phyloP scores from a whole-genome alignment of 2,888 invertebrate species.

The Tortricodes alternella region DNA sequence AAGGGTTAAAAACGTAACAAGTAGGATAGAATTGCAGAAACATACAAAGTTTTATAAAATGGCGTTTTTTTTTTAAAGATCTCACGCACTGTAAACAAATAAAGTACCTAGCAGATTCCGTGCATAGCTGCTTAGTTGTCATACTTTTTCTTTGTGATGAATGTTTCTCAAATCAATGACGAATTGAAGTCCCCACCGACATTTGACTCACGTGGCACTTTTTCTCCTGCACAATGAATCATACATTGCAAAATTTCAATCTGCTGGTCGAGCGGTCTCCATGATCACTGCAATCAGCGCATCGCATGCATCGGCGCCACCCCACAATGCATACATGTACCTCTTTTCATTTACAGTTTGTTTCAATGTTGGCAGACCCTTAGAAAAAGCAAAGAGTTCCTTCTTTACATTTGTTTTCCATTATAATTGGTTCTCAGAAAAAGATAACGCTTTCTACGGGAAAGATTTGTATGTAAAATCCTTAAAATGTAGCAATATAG shows the following conservation, averaged over 20 bases:
- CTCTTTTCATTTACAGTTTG: conserved; percentile 9
- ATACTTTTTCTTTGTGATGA: neutral
- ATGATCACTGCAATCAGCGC: conserved; percentile 48
- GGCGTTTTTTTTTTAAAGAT: too few species aligned
- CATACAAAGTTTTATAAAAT: too few species aligned
- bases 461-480: too few species aligned
- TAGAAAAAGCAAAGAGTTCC: neutral
- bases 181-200: neutral
- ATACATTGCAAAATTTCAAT: conserved; percentile 25
- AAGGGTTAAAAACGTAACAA: too few species aligned
- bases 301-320: conserved; percentile 54
- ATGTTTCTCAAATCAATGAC: neutral
- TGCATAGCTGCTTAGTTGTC: too few species aligned
- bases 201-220: neutral
- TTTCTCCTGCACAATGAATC: neutral
- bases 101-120: too few species aligned
- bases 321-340: conserved; percentile 42
- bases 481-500: too few species aligned
- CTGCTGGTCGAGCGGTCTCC: conserved; percentile 7
- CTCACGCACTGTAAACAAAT: too few species aligned
- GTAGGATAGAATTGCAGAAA: too few species aligned
- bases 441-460: too few species aligned
- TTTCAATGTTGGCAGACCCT: neutral
- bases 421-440: too few species aligned
- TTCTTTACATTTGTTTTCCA: too few species aligned